Evolutionary conservation across 2,113 vertebrate genomes (phyloP), one percentile per base, ranked within the genome.

Genomic region (Phoxinus phoxinus): DNA sequence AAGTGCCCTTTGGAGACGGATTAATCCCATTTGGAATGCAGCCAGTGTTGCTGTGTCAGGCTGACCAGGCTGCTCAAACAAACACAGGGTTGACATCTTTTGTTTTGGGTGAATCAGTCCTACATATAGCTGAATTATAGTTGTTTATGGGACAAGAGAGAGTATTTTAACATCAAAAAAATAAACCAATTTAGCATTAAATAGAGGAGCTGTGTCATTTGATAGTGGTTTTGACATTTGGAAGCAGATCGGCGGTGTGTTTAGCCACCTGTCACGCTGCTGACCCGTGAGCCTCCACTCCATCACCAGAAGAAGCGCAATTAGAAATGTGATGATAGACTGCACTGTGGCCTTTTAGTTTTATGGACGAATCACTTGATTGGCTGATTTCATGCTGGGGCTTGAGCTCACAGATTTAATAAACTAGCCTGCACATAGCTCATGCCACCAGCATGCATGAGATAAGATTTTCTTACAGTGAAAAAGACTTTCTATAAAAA

Each of bases 161-260:
- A 44, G 41, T 25, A 73, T 27, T 73, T 27, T 46, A 74, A 46
- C 71, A 37, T 23, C 11, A 35, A 61, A 72, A 59, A 53, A 27
- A 63, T 80, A 44, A 59, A 10, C 48, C 35, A 67, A n/a, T 30
- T 83, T 46, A 82, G 61, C n/a, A 56, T 32, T 84, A 59, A 41
- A 84, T 13, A 37, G 2, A 41, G 23, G 44, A 21, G 11, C 11
- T 21, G 41, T 67, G 11, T 37, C 32, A 59, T 76, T 76, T 83
- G 77, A 85, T 32, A 58, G 63, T 25, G 25, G 8, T 78, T 85
- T 69, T 88, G 87, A 87, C 86, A 90, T 87, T 88, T 90, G 74
- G 35, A 77, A 81, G 48, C 86, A 82, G 32, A 87, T 69, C 23
- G 21, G 72, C 21, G 81, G 83, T 89, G 75, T 69, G 63, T 84